Evolutionary conservation across 2,113 vertebrate species (phyloP), one percentile per base, ranked within the genome.

Genomic region (Sigmodon hispidus): DNA sequence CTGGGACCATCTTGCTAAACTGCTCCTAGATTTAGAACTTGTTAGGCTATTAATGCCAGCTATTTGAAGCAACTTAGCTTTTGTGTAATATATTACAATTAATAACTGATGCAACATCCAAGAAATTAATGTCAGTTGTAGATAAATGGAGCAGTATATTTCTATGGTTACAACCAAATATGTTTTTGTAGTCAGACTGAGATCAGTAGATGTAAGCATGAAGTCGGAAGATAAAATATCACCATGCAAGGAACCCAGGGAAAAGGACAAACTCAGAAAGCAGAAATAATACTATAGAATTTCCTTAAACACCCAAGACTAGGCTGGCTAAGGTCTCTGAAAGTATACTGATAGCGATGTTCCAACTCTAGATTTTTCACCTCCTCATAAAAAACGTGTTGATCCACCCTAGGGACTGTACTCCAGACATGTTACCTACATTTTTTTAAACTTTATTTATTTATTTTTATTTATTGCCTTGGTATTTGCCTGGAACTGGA

Each of bases 391-490:
- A 93, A 91, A 80, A 88, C n/a, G 34, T 43, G 84, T 81, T 45
- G 22, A 12, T 88, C 13, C 22, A 94, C 93, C 79, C 72, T 77
- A 31, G 26, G 34, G 59, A 34, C n/a, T 36, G 43, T 22, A 61
- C 70, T 96, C 50, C 29, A 93, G 67, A 96, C 93, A 90, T 40
- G 57, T 93, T 95, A 91, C 87, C 73, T 87, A 34, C 55, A 57
- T 80, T 86, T 77, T 84, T n/a, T n/a, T n/a, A n/a, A n/a, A n/a
- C n/a, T n/a, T n/a, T n/a, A n/a, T n/a, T n/a, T n/a, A n/a, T n/a
- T n/a, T n/a, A n/a, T n/a, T n/a, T n/a, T n/a, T n/a, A n/a, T n/a
- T n/a, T n/a, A n/a, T n/a, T n/a, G n/a, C n/a, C n/a, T n/a, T n/a
- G n/a, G n/a, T n/a, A n/a, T n/a, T n/a, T n/a, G n/a, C n/a, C n/a